Base-by-base conservation (phyloP, 2,888 invertebrate genomes). In the Stenichneumon culpator region DNA sequence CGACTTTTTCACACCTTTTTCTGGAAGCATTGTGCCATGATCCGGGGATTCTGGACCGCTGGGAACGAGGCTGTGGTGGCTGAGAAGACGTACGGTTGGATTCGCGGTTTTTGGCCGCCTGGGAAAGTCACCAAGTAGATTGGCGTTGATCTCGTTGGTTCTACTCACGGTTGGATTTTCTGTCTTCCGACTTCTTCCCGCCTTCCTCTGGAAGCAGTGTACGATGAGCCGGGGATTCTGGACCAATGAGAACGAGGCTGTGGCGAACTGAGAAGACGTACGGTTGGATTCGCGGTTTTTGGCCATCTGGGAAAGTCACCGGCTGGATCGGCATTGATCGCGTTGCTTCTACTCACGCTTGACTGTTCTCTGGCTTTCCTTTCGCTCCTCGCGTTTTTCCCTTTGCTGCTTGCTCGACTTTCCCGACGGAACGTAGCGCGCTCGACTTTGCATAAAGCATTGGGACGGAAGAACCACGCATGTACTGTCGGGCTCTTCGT, bases 291-390 rank as follows among this genome's bases (percentile, higher is more conserved):
- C 52, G n/a, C 7, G 7, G 47, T 47, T 67, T 68, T 82, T 57
- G 72, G 73, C 36, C 19, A 39, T 25, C 52, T 63, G 60, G 44
- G 60, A 57, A 63, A 79, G 52, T 74, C 69, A 47, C 63, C 52
- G 69, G 60, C 65, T 79, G 74, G 4, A 28, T 68, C 68, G 19
- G 57, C 78, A 68, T 78, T 57, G 82, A 69, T 78, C 65, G 73
- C 36, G 39, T 16, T 44, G 44, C 44, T 44, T 44, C 3, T 0
- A 44, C 16, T 44, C 16, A 16, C 44, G 0, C 44, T 44, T 16
- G 14, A 16, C 44, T 44, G 16, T 44, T 16, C 16, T 16, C 16
- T 44, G n/a, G n/a, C 44, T 14, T 44, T 44, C n/a, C n/a, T n/a
- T n/a, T n/a, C n/a, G n/a, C n/a, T n/a, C n/a, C n/a, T n/a, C n/a